Percentiles rank a stretch among this genome's conserved stretches.
phyloP scores from a whole-genome alignment of 2,797 vertebrate genomes.

The Cichlasoma orientale region DNA sequence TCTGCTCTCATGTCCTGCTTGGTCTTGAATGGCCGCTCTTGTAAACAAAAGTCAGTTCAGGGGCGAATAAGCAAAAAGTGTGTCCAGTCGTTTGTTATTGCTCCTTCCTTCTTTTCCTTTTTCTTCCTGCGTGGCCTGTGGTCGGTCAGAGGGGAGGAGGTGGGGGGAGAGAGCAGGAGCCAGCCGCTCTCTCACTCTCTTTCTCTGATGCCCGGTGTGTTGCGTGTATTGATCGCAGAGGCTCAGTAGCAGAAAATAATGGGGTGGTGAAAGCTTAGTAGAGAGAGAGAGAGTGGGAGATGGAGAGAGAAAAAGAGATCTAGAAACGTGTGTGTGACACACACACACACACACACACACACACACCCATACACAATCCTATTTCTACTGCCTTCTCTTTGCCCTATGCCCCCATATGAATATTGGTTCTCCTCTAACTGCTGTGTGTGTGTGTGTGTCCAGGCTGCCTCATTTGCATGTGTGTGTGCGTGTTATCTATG shows the following conservation, averaged over 20 bases:
- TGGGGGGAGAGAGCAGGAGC: background rate
- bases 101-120: slow-evolving; percentile 35
- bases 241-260: slow-evolving; percentile 90
- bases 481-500: slow-evolving; percentile 91
- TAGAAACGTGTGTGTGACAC: slow-evolving; percentile 24
- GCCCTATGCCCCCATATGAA: slow-evolving; percentile 85
- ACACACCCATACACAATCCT: slow-evolving; percentile 32
- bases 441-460: slow-evolving; percentile 54
- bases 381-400: slow-evolving; percentile 41
- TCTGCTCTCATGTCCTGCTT: slow-evolving; percentile 40
- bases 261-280: slow-evolving; percentile 82
- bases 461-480: slow-evolving; percentile 65
- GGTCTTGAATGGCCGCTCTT: slow-evolving; percentile 54
- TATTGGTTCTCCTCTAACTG: slow-evolving; percentile 87
- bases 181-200: slow-evolving; percentile 22
- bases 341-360: slow-evolving; percentile 1
- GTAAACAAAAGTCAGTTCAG: slow-evolving; percentile 50
- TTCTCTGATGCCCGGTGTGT: slow-evolving; percentile 79
- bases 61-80: slow-evolving; percentile 50
- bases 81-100: slow-evolving; percentile 50
- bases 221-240: slow-evolving; percentile 87
- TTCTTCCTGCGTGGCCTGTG: slow-evolving; percentile 47
- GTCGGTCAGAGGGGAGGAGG: slow-evolving; percentile 25
- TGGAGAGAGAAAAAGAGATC: slow-evolving; percentile 72
- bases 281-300: slow-evolving; percentile 53